Base-by-base conservation (phyloP, 2,113 vertebrate genomes). In the Dryoscopus gambensis region DNA sequence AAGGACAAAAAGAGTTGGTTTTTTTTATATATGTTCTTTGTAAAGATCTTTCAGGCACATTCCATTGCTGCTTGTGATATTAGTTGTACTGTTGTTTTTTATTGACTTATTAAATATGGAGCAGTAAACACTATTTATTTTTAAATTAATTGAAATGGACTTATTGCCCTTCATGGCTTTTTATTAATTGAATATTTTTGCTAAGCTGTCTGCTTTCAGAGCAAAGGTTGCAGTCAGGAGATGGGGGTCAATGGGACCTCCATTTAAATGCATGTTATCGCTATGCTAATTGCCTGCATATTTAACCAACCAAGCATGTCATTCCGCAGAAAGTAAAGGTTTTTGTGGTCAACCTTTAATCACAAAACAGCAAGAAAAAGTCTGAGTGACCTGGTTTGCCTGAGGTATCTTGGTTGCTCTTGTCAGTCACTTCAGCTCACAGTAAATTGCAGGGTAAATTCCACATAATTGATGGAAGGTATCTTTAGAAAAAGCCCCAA, bases 111-210 rank as follows among this genome's bases (percentile, higher is more conserved):
- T 94, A 91, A 95, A 93, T 84, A 68, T 71, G 80, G 69, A 95
- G 60, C 80, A 78, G 91, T 94, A 92, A 95, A 93, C 64, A 71
- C 22, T 18, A 67, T 90, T 92, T 96, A 87, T 88, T 94, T 95
- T 92, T 50, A 88, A 94, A 93, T 94, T 63, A 85, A 90, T 93
- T 92, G 83, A 80, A 92, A 88, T 87, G 46, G 88, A 65, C 85
- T 89, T 87, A 53, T 53, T 96, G 74, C 77, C 93, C 76, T 96
- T 92, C 69, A 56, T 89, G 73, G 56, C 62, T 91, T 87, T 90
- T 92, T 92, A 87, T 94, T 91, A 96, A 96, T 90, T 92, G 65
- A 94, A 87, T 94, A 76, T 91, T 95, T 92, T 95, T 95, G 62
- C 81, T 69, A 84, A 93, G 81, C 81, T 89, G 27, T 68, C 56